Base-by-base conservation (phyloP, 1,140 invertebrate species). In the Watersipora subatra region DNA sequence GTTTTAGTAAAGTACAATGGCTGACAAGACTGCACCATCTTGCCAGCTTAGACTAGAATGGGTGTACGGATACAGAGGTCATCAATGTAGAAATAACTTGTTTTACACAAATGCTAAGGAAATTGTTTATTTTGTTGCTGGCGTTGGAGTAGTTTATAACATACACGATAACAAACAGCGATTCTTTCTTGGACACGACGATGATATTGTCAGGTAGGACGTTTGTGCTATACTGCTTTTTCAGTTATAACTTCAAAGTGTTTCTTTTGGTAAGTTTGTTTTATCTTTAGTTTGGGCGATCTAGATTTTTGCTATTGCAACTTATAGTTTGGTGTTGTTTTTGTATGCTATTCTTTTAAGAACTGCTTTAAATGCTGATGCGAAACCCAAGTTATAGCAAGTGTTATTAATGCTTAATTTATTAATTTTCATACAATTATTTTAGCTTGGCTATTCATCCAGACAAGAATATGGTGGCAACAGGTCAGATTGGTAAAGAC, bases 41-140 rank as follows among this genome's bases (percentile, higher is more conserved):
- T 68, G 71, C 24, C 73, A 75, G 61, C 71, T 80, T 12, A 70
- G 74, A 19, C 70, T 81, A 46, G 78, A 80, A 64, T 81, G 79
- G 79, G 78, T 81, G 3, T 81, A 78, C 66, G 79, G 79, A 2
- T 81, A 81, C 64, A 69, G 78, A 62, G 78, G 78, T 0, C 78
- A 80, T 63, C 78, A 80, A 62, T 80, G 78, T 68, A 70, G 79
- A 65, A 80, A 77, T 64, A 81, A 81, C 69, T 61, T 81, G 12
- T 73, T 65, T 66, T 79, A 78, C 67, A 80, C 73, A 15, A 71
- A 68, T 34, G 70, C 67, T 61, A 78, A 75, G 63, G 75, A 80
- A 58, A 65, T 80, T 24, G 76, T 79, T 22, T 80, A 76, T 73
- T 81, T 81, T 70, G 76, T 78, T 3, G 79, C 79, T 68, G 79